phyloP scores from a whole-genome alignment of 1,140 invertebrate species.

The Ridgeia piscesae region DNA sequence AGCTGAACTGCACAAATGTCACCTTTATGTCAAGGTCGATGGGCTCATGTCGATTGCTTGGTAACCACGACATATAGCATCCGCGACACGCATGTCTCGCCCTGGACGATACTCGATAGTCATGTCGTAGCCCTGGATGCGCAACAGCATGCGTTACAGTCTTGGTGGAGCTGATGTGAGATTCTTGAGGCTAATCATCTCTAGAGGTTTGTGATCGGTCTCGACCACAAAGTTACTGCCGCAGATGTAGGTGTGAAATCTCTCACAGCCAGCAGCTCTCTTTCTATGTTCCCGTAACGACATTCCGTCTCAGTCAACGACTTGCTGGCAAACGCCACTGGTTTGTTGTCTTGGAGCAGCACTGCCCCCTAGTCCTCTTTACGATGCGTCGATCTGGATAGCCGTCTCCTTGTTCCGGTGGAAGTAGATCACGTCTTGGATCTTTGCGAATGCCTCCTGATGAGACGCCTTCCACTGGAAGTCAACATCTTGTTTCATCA shows the following conservation, averaged over 20 bases:
- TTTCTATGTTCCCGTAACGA: constrained; percentile 26
- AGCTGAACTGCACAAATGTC: constrained; percentile 7
- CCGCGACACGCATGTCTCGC: constrained; percentile 57
- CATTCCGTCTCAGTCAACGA: constrained; percentile 20
- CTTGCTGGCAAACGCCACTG: too few species aligned
- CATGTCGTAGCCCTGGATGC: constrained; percentile 57
- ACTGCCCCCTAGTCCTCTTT: constrained; percentile 54
- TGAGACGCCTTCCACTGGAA: constrained; percentile 22
- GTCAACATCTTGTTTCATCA: constrained; percentile 19
- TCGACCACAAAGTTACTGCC: constrained; percentile 23
- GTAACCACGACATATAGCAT: constrained; percentile 33
- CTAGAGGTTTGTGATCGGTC: constrained; percentile 37
- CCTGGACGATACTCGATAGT: constrained; percentile 50
- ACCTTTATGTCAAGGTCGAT: constrained; percentile 6
- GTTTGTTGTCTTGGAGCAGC: constrained; percentile 55
- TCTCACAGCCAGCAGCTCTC: constrained; percentile 23
- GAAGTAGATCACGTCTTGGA: constrained; percentile 39
- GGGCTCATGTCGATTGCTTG: constrained; percentile 14
- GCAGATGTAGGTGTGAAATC: constrained; percentile 22
- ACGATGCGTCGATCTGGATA: constrained; percentile 39
- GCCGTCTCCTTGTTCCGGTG: constrained; percentile 33
- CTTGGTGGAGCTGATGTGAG: constrained; percentile 50
- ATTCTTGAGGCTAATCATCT: constrained; percentile 55
- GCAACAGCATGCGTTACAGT: too few species aligned
- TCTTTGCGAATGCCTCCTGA: constrained; percentile 29